A percentile compares a stretch with the other conserved stretches of the same genome.
phyloP scores from a whole-genome alignment of 2,888 invertebrate genomes.

The Drosophila subquinaria region DNA sequence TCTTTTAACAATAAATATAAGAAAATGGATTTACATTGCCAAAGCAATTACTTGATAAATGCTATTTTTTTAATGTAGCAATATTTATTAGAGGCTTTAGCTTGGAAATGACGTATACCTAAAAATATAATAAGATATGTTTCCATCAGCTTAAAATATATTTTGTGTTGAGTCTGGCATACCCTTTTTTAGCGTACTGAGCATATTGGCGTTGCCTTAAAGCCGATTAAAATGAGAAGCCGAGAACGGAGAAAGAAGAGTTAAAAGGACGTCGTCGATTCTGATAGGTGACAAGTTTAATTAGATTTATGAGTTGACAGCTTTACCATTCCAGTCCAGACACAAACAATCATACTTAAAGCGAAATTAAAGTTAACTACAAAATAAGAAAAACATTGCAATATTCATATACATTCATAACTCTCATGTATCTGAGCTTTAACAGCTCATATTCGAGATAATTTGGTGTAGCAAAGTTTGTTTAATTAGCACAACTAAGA shows the following conservation, averaged over 20 bases:
- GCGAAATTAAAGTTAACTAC: background rate
- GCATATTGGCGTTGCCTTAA: constrained; percentile 53
- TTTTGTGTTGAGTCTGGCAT: background rate
- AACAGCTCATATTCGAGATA: constrained; percentile 13
- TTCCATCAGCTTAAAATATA: background rate
- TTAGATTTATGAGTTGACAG: constrained; percentile 69
- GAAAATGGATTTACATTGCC: too few relatives aligned
- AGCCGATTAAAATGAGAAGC: constrained; percentile 56
- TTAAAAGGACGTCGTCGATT: constrained; percentile 33
- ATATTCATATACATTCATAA: background rate
- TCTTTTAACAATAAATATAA: too few relatives aligned
- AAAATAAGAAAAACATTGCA: constrained; percentile 9
- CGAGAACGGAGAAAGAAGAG: constrained; percentile 1
- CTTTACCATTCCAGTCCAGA: background rate
- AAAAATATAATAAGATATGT: too few relatives aligned
- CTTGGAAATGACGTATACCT: too few relatives aligned
- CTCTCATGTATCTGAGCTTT: background rate
- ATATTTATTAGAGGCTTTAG: too few relatives aligned
- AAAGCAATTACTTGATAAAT: too few relatives aligned
- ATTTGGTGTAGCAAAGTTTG: constrained; percentile 30
- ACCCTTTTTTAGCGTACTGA: background rate
- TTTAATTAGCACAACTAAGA: constrained; percentile 38
- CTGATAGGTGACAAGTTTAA: constrained; percentile 70
- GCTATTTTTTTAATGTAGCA: too few relatives aligned
- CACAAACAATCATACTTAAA: constrained; percentile 7